phyloP scores from a whole-genome alignment of 2,888 invertebrate species.

The Drosophila dives region DNA sequence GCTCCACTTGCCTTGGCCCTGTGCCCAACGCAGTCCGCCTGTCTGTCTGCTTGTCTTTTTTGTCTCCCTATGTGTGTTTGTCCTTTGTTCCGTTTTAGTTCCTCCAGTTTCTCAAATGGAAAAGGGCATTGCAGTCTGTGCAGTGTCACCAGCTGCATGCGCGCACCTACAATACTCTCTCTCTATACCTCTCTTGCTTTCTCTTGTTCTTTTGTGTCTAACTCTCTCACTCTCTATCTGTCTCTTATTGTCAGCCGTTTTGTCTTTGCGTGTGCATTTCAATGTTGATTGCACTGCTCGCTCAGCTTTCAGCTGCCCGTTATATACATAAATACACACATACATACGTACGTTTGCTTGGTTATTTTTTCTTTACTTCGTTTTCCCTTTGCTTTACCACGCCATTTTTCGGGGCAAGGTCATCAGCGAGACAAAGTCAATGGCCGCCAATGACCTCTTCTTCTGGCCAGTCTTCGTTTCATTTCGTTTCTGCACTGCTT shows the following conservation, averaged over 20 bases:
- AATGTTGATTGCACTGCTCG: conserved; percentile 24
- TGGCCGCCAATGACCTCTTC: conserved; percentile 85
- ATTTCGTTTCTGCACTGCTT: conserved; percentile 27
- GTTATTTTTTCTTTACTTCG: conserved; percentile 24
- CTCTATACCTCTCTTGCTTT: not conserved
- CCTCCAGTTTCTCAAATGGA: conserved; percentile 45
- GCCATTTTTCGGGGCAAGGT: conserved; percentile 85
- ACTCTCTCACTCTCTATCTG: conserved; percentile 10
- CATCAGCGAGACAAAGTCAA: conserved; percentile 85
- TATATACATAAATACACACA: conserved; percentile 14
- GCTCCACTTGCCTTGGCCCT: conserved; percentile 76
- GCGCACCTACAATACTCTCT: conserved; percentile 39
- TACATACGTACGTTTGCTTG: conserved; percentile 10
- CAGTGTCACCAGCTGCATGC: conserved; percentile 70
- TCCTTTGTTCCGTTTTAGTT: conserved; percentile 64
- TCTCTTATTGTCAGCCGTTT: conserved; percentile 41
- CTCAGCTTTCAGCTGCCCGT: conserved; percentile 63
- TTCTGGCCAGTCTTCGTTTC: conserved; percentile 51
- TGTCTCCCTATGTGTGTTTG: conserved; percentile 12
- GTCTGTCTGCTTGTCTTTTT: not conserved
- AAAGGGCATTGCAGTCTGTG: conserved; percentile 49
- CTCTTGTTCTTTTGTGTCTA: conserved; percentile 8
- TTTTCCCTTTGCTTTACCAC: conserved; percentile 54
- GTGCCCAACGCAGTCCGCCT: conserved; percentile 57
- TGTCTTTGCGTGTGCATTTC: conserved; percentile 62